Evolutionary conservation across 2,888 invertebrate genomes (phyloP).

Genomic region (Autographa gamma): DNA sequence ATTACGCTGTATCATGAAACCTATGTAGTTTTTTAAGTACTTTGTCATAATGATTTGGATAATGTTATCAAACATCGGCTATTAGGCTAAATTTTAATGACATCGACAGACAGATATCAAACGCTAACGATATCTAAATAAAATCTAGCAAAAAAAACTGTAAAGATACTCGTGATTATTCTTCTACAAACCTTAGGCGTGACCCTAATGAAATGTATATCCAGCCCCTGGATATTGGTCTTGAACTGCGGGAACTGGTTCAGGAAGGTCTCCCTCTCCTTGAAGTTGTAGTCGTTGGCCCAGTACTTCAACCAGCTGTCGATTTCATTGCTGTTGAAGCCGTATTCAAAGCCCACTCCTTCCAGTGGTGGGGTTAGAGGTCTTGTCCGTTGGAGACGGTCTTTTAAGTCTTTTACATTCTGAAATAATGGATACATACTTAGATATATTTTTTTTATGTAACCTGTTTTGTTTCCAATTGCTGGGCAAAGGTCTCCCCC

Average conservation of each 20-base stretch:
- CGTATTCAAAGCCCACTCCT: constrained; percentile 93
- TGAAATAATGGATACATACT: constrained; percentile 52
- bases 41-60: no score
- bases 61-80: no score
- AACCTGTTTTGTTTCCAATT: no score
- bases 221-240: constrained; percentile 92
- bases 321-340: constrained; percentile 92
- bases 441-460: no score
- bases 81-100: no score
- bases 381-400: constrained; percentile 71
- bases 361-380: constrained; percentile 89
- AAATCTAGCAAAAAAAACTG: no score
- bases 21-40: no score
- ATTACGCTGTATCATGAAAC: no score
- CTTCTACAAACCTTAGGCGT: constrained; percentile 82
- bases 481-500: no score
- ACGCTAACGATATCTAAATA: no score
- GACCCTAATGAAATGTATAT: constrained; percentile 88
- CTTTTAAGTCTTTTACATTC: constrained; percentile 73
- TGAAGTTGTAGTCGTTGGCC: constrained; percentile 91
- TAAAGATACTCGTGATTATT: not conserved
- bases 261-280: constrained; percentile 90
- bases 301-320: constrained; percentile 92
- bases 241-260: constrained; percentile 93
- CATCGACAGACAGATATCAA: no score